phyloP scores from a whole-genome alignment of 2,113 vertebrate species.

The Hirundichthys speculiger region DNA sequence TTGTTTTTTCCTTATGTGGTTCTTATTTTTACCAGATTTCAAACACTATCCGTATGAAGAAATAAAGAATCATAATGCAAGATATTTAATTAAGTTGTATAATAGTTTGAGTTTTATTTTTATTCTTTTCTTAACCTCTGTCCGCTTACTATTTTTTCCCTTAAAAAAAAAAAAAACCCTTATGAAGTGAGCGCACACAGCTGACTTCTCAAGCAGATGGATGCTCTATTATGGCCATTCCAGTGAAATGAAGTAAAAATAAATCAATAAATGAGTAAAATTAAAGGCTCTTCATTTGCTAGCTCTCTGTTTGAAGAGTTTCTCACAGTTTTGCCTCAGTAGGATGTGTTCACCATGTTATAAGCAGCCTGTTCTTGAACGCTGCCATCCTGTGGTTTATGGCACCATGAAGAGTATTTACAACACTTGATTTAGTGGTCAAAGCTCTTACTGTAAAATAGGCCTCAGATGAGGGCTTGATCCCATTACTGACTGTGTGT shows the following conservation, averaged over 20 bases:
- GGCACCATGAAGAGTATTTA: constrained; percentile 59
- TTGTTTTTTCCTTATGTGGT: too few relatives aligned
- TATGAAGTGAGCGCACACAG: constrained; percentile 50
- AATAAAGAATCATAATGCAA: constrained; percentile 75
- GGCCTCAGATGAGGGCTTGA: constrained; percentile 61
- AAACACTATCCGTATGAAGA: constrained; percentile 75
- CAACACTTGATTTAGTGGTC: constrained; percentile 60
- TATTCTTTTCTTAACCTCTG: constrained; percentile 34
- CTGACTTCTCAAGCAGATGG: constrained; percentile 44
- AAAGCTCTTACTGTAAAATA: constrained; percentile 48
- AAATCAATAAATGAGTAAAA: too few relatives aligned
- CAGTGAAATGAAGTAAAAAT: constrained; percentile 64
- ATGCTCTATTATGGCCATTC: constrained; percentile 27
- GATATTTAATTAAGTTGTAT: constrained; percentile 35
- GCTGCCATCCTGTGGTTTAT: constrained; percentile 34
- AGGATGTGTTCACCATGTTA: constrained; percentile 13
- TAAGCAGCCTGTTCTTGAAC: constrained; percentile 26
- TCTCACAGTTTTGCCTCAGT: not conserved
- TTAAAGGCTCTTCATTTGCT: too few relatives aligned
- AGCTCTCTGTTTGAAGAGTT: too few relatives aligned
- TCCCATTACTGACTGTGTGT: constrained; percentile 58
- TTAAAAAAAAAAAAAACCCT: constrained; percentile 36
- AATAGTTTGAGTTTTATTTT: constrained; percentile 3
- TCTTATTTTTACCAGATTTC: constrained; percentile 11
- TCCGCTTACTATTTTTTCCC: constrained; percentile 32